These are phyloP conservation scores for Ardeotis arabs DNA, from an alignment of 2,113 vertebrate genomes.

Conservation along the genomic window DNA sequence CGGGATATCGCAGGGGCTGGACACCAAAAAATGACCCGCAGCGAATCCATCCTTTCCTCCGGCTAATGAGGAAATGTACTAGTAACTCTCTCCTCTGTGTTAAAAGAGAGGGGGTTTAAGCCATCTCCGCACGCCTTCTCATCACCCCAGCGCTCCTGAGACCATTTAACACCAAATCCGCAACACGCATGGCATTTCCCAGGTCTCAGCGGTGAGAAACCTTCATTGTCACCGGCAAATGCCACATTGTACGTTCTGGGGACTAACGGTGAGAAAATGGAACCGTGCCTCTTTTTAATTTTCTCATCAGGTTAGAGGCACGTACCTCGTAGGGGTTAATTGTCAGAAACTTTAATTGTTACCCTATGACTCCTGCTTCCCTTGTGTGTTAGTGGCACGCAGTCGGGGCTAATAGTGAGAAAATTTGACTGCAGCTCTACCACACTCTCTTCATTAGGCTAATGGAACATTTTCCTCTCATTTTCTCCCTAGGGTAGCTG, in stretches of 20 bases:
- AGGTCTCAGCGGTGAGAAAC: constrained; percentile 29
- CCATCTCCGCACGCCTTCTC: not conserved
- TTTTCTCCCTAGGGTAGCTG: constrained; percentile 82
- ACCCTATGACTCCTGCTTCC: constrained; percentile 69
- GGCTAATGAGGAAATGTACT: not conserved
- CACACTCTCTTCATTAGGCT: constrained; percentile 79
- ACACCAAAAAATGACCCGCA: not conserved
- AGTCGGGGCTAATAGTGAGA: constrained; percentile 77
- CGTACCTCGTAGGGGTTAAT: constrained; percentile 69
- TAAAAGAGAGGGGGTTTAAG: constrained; percentile 11
- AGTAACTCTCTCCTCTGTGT: not conserved
- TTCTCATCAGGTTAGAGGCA: constrained; percentile 70
- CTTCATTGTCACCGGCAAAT: constrained; percentile 35
- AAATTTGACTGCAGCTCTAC: constrained; percentile 68
- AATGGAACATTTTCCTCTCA: constrained; percentile 86
- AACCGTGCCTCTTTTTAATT: constrained; percentile 57
- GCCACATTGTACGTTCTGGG: constrained; percentile 27
- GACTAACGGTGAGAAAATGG: constrained; percentile 50
- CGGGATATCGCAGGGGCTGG: not conserved
- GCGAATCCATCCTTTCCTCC: not conserved
- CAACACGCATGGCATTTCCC: not conserved
- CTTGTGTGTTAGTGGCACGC: constrained; percentile 68
- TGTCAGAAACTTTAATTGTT: constrained; percentile 81
- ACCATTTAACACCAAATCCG: constrained; percentile 31
- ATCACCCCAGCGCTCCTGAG: not conserved